Evolutionary conservation across 1,140 invertebrate genomes (phyloP), one percentile per base, ranked within the genome.

Genomic region (Pachypsylla venusta): DNA sequence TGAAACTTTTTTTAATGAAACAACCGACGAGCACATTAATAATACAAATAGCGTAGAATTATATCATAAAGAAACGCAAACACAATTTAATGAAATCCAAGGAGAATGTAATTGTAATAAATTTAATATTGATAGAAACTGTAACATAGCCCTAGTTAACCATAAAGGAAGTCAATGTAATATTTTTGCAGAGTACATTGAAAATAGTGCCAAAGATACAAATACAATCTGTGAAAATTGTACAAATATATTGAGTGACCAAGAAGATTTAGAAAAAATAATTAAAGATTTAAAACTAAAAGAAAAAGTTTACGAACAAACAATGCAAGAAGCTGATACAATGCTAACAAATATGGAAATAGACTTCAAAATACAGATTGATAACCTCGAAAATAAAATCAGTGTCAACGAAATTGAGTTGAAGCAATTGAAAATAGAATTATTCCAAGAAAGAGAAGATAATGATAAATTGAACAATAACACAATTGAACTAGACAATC

Each of bases 341-440:
- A 79, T 87, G 68, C 83, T 84, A 77, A 78, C 79, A 0, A 79
- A 82, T 40, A 75, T 84, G 70, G 82, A 85, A 64, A 74, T 74
- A 1, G 75, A 78, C 0, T 83, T 82, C 61, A 80, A 81, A 67
- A 74, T 67, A 28, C 66, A 69, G 22, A 65, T 74, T 13, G 69
- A 68, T 26, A 68, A 66, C 5, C 59, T 76, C 2, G 70, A 75
- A 42, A 67, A 67, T 19, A 39, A 25, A 42, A 35, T 14, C 14
- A 48, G 40, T 58, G 20, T 16, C 16, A 58, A n/a, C 19, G 20
- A n/a, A 22, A n/a, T 53, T 27, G 40, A 48, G 20, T 16, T 25
- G 57, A 58, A n/a, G 16, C n/a, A n/a, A 19, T 40, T 48, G 30
- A 58, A 48, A 25, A 59, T 27, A 16, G 53, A 54, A 28, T 25